Percentiles rank a stretch among this genome's conserved stretches.
phyloP scores from a whole-genome alignment of 2,888 invertebrate species.

The Mystacides longicornis region DNA sequence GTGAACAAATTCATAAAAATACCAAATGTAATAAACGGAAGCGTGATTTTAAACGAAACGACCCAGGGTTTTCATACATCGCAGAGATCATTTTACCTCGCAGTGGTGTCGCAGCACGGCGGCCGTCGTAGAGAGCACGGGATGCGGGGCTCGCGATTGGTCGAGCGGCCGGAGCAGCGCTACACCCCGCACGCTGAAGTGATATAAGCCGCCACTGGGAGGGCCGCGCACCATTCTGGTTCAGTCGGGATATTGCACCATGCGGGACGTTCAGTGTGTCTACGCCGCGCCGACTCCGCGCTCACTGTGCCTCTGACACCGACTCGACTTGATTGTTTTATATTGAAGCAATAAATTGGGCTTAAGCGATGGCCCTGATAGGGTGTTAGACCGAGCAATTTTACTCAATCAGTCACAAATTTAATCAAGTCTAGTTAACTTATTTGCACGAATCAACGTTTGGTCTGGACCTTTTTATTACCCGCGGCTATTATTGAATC shows the following conservation, averaged over 20 bases:
- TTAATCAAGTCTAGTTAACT: conserved; percentile 26
- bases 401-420: conserved; percentile 27
- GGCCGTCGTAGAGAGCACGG: no score
- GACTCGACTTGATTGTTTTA: conserved; percentile 45
- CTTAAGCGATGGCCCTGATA: conserved; percentile 25
- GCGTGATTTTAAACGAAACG: conserved; percentile 10
- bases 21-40: conserved; percentile 18
- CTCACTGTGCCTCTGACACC: conserved; percentile 44
- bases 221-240: no score
- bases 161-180: no score
- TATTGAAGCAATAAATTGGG: conserved; percentile 32
- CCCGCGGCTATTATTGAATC: conserved; percentile 10
- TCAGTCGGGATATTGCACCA: conserved; percentile 54
- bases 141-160: no score
- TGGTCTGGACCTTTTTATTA: conserved; percentile 8
- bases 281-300: conserved; percentile 44
- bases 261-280: conserved; percentile 46
- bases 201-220: no score
- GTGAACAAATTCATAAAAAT: conserved; percentile 30
- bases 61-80: neutral
- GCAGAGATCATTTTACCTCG: conserved; percentile 28
- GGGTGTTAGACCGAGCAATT: conserved; percentile 26
- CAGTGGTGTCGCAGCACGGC: no score
- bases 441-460: conserved; percentile 25
- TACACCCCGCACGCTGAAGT: conserved; percentile 28